Evolutionary conservation across 2,888 invertebrate genomes (phyloP).

Genomic region (Eupsilia transversa): DNA sequence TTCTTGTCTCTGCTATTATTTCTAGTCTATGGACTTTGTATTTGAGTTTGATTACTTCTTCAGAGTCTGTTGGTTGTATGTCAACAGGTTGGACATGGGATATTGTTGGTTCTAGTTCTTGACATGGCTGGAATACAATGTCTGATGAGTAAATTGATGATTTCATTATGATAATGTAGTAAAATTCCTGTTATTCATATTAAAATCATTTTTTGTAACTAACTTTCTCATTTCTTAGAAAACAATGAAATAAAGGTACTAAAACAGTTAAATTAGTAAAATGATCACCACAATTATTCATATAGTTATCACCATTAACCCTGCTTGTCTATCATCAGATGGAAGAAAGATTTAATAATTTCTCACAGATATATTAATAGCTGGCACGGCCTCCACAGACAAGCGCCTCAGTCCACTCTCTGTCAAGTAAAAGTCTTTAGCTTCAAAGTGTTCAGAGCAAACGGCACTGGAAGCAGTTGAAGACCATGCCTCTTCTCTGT

Average conservation of each 20-base stretch:
- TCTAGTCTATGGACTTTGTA: slow-evolving; percentile 80
- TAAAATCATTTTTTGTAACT: neutral
- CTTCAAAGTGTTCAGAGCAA: slow-evolving; percentile 83
- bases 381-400: slow-evolving; percentile 78
- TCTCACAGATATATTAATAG: slow-evolving; percentile 84
- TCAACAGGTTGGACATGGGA: slow-evolving; percentile 72
- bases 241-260: neutral
- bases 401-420: slow-evolving; percentile 81
- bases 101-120: slow-evolving; percentile 79
- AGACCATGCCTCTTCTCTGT: slow-evolving; percentile 79
- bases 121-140: slow-evolving; percentile 76
- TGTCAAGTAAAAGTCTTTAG: slow-evolving; percentile 82
- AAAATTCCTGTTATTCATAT: neutral
- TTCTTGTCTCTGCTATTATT: slow-evolving; percentile 79
- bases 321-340: neutral
- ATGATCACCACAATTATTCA: neutral
- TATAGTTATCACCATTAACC: too few relatives aligned
- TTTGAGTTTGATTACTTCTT: slow-evolving; percentile 81
- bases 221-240: neutral
- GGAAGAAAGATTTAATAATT: neutral
- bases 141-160: neutral
- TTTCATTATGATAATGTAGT: neutral
- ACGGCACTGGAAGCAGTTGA: slow-evolving; percentile 82
- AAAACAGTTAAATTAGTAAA: neutral
- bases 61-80: slow-evolving; percentile 75